Percentiles rank a stretch among this genome's conserved stretches.
Conservation (phyloP, 1,140 invertebrate genomes). For the Drosophila subpulchrella region DNA sequence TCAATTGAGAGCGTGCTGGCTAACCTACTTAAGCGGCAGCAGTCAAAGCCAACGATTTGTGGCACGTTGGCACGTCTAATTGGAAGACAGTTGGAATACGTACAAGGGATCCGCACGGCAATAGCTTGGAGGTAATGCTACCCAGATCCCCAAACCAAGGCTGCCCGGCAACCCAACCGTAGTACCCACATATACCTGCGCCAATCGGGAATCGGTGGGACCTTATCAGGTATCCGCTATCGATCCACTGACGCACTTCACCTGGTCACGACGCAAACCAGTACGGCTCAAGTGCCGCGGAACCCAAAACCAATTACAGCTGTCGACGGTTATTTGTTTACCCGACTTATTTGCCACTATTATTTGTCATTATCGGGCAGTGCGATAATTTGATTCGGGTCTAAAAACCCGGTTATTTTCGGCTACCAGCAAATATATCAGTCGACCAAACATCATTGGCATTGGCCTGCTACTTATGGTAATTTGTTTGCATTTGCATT, state of each 20-base stretch:
- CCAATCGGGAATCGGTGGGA: constrained; percentile 4
- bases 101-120: constrained; percentile 13
- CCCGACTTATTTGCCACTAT: constrained; percentile 37
- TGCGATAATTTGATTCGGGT: constrained; percentile 48
- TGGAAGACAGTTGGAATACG: constrained; percentile 41
- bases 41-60: constrained; percentile 39
- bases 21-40: constrained; percentile 51
- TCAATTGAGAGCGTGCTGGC: constrained; percentile 51
- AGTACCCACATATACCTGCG: not conserved
- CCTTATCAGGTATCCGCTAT: constrained; percentile 28
- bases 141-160: constrained; percentile 24
- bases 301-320: constrained; percentile 44
- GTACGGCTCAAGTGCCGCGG: constrained; percentile 55
- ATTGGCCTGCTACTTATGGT: constrained; percentile 24
- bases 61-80: constrained; percentile 49
- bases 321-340: constrained; percentile 54
- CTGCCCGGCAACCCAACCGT: not conserved
- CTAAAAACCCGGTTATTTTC: constrained; percentile 32
- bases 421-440: constrained; percentile 27
- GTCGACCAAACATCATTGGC: constrained; percentile 11
- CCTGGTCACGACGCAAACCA: constrained; percentile 58
- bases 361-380: constrained; percentile 46
- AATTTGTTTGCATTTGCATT: constrained; percentile 58
- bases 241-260: constrained; percentile 59
- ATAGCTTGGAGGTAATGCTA: constrained; percentile 5